Conservation (phyloP, 2,888 invertebrate genomes). For the Calameuta idolon region DNA sequence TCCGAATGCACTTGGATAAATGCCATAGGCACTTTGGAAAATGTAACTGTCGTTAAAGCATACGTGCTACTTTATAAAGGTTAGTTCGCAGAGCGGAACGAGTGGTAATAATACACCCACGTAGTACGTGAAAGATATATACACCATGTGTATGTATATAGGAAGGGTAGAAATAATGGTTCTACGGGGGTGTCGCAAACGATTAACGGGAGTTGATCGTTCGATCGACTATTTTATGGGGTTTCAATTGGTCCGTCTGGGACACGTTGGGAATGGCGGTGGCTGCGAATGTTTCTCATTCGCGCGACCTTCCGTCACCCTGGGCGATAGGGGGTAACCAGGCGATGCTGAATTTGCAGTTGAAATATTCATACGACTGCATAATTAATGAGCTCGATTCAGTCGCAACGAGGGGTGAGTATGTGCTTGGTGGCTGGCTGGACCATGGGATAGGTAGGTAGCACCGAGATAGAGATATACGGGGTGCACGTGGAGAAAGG, state of each 20-base stretch:
- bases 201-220: background rate
- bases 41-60: background rate
- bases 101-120: background rate
- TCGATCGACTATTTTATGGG: background rate
- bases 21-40: background rate
- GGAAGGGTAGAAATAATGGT: background rate
- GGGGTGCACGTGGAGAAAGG: background rate
- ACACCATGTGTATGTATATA: background rate
- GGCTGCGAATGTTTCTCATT: background rate
- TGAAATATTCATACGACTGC: slow-evolving; percentile 56
- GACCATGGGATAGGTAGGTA: slow-evolving; percentile 13
- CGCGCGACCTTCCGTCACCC: background rate
- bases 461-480: slow-evolving; percentile 19
- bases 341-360: slow-evolving; percentile 34
- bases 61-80: background rate
- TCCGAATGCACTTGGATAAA: background rate
- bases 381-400: slow-evolving; percentile 50
- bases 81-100: background rate
- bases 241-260: background rate
- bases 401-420: slow-evolving; percentile 14
- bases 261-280: background rate
- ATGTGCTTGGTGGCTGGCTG: slow-evolving; percentile 3
- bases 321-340: slow-evolving; percentile 18
- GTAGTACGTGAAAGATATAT: background rate
- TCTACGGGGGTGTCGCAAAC: background rate